Evolutionary conservation across 2,888 invertebrate species (phyloP).

Genomic region (Epsilonema sp.): DNA sequence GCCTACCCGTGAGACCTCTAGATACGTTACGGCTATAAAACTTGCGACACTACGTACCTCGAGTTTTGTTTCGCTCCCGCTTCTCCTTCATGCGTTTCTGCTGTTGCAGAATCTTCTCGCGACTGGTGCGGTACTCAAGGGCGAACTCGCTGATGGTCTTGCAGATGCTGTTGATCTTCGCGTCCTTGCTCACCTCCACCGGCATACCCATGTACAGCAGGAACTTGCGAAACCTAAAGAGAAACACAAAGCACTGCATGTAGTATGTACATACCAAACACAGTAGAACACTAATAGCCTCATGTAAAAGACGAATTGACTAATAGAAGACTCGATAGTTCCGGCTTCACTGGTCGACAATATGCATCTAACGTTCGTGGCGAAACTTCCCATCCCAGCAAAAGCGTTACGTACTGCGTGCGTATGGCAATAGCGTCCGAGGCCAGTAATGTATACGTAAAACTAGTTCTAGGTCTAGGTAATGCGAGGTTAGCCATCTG

Average conservation of each 20-base stretch:
- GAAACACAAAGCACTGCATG: neutral
- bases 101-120: conserved; percentile 82
- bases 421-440: too few relatives aligned
- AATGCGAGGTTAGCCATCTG: too few relatives aligned
- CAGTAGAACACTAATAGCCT: neutral
- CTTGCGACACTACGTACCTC: conserved; percentile 32
- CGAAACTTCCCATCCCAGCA: too few relatives aligned
- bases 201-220: conserved; percentile 85
- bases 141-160: conserved; percentile 88
- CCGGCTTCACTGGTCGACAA: too few relatives aligned
- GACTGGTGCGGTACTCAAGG: conserved; percentile 82
- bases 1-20: too few relatives aligned
- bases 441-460: too few relatives aligned
- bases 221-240: conserved; percentile 56
- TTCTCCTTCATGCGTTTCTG: conserved; percentile 25
- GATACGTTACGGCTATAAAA: too few relatives aligned
- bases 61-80: conserved; percentile 83
- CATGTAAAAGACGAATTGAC: too few relatives aligned
- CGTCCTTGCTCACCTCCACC: conserved; percentile 57
- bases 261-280: neutral
- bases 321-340: too few relatives aligned
- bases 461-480: too few relatives aligned
- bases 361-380: too few relatives aligned
- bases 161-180: conserved; percentile 70
- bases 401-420: too few relatives aligned